Evolutionary conservation across 1,140 invertebrate species (phyloP).

Genomic region (Panagrolaimus sp.): DNA sequence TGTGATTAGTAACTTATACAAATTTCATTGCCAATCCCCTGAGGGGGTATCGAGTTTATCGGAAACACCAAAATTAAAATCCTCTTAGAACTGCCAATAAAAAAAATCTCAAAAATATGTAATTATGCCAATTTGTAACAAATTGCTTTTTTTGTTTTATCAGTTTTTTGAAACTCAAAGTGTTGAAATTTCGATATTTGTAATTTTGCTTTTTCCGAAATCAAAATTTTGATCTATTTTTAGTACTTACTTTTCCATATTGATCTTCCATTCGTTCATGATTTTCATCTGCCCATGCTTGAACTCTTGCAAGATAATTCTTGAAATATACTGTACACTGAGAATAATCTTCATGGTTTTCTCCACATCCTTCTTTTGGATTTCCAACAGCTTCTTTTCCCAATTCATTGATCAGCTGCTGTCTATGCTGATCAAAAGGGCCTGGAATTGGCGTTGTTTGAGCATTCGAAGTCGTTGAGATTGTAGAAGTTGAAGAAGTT

Average conservation of each 20-base stretch:
- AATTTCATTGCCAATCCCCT: too few relatives aligned
- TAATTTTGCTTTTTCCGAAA: too few relatives aligned
- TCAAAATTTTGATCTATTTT: not conserved
- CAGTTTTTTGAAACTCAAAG: not conserved
- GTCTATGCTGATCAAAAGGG: not conserved
- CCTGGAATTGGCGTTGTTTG: not conserved
- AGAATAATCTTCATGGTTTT: slow-evolving; percentile 28
- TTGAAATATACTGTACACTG: slow-evolving; percentile 41
- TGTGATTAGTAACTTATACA: too few relatives aligned
- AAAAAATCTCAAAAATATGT: too few relatives aligned
- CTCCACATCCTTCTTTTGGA: slow-evolving; percentile 25
- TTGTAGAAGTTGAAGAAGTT: not conserved
- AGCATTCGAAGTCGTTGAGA: not conserved
- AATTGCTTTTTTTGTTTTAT: too few relatives aligned
- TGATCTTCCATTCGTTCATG: slow-evolving; percentile 38
- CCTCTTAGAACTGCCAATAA: too few relatives aligned
- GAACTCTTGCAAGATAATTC: slow-evolving; percentile 40
- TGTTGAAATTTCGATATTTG: not conserved
- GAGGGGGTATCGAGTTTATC: too few relatives aligned
- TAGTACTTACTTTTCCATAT: slow-evolving; percentile 35
- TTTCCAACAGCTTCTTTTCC: slow-evolving; percentile 22
- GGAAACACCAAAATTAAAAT: too few relatives aligned
- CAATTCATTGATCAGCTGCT: not conserved
- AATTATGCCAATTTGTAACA: not conserved
- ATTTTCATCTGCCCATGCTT: slow-evolving; percentile 40